These are phyloP conservation scores for Drosophila pachea DNA, from an alignment of 1,140 invertebrate species.

Conservation along the genomic window DNA sequence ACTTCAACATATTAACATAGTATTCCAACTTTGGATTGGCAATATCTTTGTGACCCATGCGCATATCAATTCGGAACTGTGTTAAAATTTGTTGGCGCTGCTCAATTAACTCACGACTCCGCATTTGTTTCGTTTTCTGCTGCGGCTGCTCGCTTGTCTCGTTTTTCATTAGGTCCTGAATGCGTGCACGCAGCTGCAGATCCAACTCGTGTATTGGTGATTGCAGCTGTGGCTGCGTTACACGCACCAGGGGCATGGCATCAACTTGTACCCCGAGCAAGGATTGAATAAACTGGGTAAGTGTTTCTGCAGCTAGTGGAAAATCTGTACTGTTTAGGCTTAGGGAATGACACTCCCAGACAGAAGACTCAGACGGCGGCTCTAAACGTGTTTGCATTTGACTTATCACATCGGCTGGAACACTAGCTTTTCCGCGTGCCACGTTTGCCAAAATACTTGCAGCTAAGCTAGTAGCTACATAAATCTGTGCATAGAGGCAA, in stretches of 20 bases:
- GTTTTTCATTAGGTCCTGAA: conserved; percentile 16
- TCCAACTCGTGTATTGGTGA: conserved; percentile 41
- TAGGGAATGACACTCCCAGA: conserved; percentile 52
- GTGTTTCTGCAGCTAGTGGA: background rate
- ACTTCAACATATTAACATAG: conserved; percentile 62
- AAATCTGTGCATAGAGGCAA: conserved; percentile 54
- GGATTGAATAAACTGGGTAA: conserved; percentile 21
- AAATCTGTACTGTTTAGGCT: conserved; percentile 8
- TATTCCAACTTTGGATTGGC: conserved; percentile 28
- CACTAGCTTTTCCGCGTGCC: background rate
- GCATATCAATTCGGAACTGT: conserved; percentile 32
- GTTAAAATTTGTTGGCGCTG: conserved; percentile 50
- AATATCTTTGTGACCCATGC: background rate
- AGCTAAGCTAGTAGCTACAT: conserved; percentile 29
- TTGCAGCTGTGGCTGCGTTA: conserved; percentile 22
- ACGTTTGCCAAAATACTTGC: conserved; percentile 40
- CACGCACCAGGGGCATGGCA: no score
- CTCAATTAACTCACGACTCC: conserved; percentile 29
- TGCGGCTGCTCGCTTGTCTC: background rate
- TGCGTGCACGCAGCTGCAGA: conserved; percentile 39
- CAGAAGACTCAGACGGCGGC: conserved; percentile 14
- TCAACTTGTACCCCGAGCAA: background rate
- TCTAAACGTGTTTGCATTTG: conserved; percentile 58
- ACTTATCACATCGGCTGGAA: conserved; percentile 40
- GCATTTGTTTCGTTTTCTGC: background rate